Percentiles rank a stretch among this genome's conserved stretches.
Evolutionary conservation across 2,888 invertebrate species (phyloP).

Genomic region (Himalopsyche anomala): DNA sequence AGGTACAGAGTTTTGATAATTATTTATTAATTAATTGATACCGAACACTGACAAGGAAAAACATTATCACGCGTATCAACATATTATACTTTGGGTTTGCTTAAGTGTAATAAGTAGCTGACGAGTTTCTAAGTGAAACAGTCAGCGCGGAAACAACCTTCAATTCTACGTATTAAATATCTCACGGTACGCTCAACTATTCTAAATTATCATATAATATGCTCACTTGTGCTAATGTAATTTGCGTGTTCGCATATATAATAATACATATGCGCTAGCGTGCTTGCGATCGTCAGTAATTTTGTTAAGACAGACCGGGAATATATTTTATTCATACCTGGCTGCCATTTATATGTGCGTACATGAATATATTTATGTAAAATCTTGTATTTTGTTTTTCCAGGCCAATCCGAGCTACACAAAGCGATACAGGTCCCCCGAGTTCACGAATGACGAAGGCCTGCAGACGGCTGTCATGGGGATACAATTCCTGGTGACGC

Average conservation of each 20-base stretch:
- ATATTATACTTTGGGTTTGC: background rate
- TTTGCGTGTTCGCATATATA: background rate
- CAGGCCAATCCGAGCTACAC: slow-evolving; percentile 63
- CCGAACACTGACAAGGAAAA: background rate
- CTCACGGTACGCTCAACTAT: slow-evolving; percentile 9
- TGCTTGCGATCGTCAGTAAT: background rate
- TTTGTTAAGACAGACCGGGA: slow-evolving; percentile 3
- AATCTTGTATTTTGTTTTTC: slow-evolving; percentile 52
- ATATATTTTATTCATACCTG: slow-evolving; percentile 28
- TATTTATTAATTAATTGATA: background rate
- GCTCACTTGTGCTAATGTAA: slow-evolving; percentile 26
- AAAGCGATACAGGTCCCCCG: slow-evolving; percentile 62
- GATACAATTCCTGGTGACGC: slow-evolving; percentile 75
- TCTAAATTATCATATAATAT: slow-evolving; percentile 7
- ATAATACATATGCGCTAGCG: background rate
- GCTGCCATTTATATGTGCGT: background rate
- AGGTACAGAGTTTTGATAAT: too few species aligned
- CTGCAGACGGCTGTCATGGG: slow-evolving; percentile 75
- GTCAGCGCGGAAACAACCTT: background rate
- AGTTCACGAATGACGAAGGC: slow-evolving; percentile 67
- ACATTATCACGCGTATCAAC: too few species aligned
- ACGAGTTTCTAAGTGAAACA: background rate
- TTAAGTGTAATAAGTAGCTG: background rate
- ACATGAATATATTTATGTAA: background rate
- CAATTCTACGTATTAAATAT: background rate